Evolutionary conservation across 2,888 invertebrate genomes (phyloP).

Genomic region (Athalia rosae): DNA sequence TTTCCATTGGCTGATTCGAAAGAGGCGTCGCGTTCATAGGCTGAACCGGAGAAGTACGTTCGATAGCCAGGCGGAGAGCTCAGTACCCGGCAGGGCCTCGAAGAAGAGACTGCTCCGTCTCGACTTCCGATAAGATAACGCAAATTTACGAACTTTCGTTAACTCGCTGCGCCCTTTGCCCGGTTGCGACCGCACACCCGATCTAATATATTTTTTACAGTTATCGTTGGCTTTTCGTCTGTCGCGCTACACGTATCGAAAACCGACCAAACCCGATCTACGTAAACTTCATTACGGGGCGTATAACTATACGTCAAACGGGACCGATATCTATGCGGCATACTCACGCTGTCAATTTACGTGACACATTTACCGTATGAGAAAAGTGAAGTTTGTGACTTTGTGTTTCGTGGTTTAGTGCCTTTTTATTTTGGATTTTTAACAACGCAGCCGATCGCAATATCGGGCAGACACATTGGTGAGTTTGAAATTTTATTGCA

Average conservation of each 20-base stretch:
- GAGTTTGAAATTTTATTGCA: neutral
- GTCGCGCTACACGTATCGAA: neutral
- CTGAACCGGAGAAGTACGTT: constrained; percentile 65
- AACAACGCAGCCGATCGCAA: neutral
- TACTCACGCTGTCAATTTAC: too few species aligned
- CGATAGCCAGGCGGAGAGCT: constrained; percentile 68
- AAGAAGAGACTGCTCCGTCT: constrained; percentile 63
- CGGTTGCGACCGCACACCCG: constrained; percentile 20
- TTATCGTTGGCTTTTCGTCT: neutral
- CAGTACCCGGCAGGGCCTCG: constrained; percentile 72
- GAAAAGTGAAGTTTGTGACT: constrained; percentile 41
- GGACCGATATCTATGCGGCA: too few species aligned
- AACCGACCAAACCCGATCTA: too few species aligned
- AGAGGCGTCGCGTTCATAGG: constrained; percentile 53
- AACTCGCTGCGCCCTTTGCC: constrained; percentile 44
- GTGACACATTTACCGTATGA: neutral
- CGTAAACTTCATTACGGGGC: too few species aligned
- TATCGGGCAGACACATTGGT: neutral
- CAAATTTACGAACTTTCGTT: constrained; percentile 45
- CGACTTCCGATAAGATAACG: constrained; percentile 35
- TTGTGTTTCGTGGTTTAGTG: constrained; percentile 48
- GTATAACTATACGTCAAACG: too few species aligned
- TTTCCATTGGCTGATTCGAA: constrained; percentile 56
- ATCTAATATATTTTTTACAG: neutral
- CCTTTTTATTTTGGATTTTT: constrained; percentile 49